Conservation (phyloP, 2,888 invertebrate genomes). For the Acleris cristana region DNA sequence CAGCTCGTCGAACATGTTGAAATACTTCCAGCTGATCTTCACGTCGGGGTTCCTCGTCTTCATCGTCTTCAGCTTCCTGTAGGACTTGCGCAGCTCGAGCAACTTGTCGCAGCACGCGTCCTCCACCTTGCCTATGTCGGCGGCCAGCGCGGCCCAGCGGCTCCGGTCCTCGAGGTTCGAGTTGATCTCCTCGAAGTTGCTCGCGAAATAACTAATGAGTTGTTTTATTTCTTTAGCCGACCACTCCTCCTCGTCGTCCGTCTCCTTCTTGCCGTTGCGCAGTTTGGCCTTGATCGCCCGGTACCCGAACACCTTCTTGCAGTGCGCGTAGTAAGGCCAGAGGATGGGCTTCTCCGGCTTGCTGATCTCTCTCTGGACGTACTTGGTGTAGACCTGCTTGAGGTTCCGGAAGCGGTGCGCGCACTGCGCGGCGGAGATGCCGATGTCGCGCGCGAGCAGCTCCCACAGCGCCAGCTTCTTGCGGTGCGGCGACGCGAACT, state of each 20-base stretch:
- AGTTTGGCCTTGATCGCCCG: conserved; percentile 67
- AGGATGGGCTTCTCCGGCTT: conserved; percentile 71
- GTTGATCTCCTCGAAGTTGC: conserved; percentile 57
- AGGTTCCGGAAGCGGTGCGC: conserved; percentile 70
- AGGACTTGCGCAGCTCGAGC: conserved; percentile 68
- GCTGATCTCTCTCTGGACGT: conserved; percentile 69
- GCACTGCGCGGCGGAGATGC: conserved; percentile 64
- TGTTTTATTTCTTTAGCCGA: conserved; percentile 65
- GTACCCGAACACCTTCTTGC: conserved; percentile 77
- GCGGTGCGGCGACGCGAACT: conserved; percentile 58
- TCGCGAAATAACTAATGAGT: conserved; percentile 61
- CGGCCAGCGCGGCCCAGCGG: conserved; percentile 57
- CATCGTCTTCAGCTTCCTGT: conserved; percentile 71
- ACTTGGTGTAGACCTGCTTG: conserved; percentile 68
- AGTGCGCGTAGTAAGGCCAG: conserved; percentile 72
- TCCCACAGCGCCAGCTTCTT: conserved; percentile 68
- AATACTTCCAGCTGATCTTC: conserved; percentile 75
- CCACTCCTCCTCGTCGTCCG: conserved; percentile 66
- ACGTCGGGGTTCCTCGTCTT: conserved; percentile 63
- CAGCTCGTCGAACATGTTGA: conserved; percentile 65
- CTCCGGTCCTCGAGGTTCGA: conserved; percentile 51
- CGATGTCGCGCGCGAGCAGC: conserved; percentile 60
- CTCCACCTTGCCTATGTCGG: conserved; percentile 55
- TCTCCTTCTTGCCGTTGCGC: conserved; percentile 58
- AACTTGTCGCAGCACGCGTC: conserved; percentile 65